Conservation (phyloP, 2,888 invertebrate species). For the Automeris io region DNA sequence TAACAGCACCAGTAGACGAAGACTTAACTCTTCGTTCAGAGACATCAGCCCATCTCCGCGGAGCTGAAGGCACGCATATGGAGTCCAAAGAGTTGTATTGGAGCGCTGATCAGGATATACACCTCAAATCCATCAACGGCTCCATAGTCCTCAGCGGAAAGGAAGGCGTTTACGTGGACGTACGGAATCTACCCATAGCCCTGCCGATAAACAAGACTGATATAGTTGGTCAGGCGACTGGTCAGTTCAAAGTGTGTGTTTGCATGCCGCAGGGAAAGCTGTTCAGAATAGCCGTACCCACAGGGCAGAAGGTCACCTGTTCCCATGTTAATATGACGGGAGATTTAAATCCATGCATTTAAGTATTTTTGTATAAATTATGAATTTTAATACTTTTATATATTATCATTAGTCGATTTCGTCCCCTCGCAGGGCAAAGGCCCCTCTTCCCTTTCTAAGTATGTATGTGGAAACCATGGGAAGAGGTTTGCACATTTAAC, state of each 20-base stretch:
- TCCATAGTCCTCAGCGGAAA: conserved; percentile 82
- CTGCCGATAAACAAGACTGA: conserved; percentile 50
- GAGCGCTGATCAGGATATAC: conserved; percentile 87
- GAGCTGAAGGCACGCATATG: conserved; percentile 87
- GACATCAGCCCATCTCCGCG: conserved; percentile 81
- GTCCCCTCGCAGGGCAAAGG: too few species aligned
- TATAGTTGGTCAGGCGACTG: conserved; percentile 28
- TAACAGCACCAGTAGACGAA: conserved; percentile 84
- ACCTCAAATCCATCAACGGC: conserved; percentile 85
- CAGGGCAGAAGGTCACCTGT: conserved; percentile 77
- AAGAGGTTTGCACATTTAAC: too few species aligned
- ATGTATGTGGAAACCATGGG: too few species aligned
- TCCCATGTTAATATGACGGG: conserved; percentile 78
- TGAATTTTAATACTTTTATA: conserved; percentile 18
- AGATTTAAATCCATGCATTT: conserved; percentile 81
- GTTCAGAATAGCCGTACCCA: conserved; percentile 85
- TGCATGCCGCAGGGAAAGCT: conserved; percentile 93
- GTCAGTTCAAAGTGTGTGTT: conserved; percentile 91
- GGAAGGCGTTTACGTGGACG: conserved; percentile 83
- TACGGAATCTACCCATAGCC: conserved; percentile 83
- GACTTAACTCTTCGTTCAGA: conserved; percentile 82
- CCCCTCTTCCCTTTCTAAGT: too few species aligned
- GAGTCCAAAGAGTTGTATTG: conserved; percentile 84
- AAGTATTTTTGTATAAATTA: too few species aligned
- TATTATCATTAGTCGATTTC: too few species aligned